Evolutionary conservation across 2,797 vertebrate genomes (phyloP).

Genomic region (Micropoecilia bifurca): DNA sequence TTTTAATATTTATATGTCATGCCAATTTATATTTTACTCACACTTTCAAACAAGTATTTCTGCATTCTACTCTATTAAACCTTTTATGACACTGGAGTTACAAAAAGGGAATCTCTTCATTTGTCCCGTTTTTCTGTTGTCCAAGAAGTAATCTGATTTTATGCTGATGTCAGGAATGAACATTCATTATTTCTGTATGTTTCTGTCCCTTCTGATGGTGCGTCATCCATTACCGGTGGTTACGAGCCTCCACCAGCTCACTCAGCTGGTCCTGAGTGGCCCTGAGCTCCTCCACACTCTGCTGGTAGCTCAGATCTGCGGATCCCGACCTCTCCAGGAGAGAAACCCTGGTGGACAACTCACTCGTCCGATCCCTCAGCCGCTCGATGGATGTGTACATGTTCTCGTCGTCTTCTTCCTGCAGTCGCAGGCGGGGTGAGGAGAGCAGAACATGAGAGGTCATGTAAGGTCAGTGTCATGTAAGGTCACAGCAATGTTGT

Average conservation of each 20-base stretch:
- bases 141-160: background rate
- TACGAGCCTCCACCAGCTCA: slow-evolving; percentile 88
- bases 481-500: background rate
- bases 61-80: background rate
- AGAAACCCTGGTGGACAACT: slow-evolving; percentile 86
- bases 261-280: slow-evolving; percentile 86
- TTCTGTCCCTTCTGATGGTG: background rate
- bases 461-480: background rate
- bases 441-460: background rate
- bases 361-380: slow-evolving; percentile 85
- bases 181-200: background rate
- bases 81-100: background rate
- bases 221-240: slow-evolving; percentile 78
- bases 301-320: slow-evolving; percentile 85
- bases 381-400: slow-evolving; percentile 90
- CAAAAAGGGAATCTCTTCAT: background rate
- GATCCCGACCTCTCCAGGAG: slow-evolving; percentile 83
- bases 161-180: background rate
- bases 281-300: slow-evolving; percentile 86
- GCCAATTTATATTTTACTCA: background rate
- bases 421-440: slow-evolving; percentile 7
- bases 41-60: background rate
- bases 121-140: background rate
- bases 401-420: slow-evolving; percentile 91
- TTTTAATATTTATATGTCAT: background rate